Percentiles rank a stretch among this genome's conserved stretches.
Evolutionary conservation across 2,113 vertebrate genomes (phyloP).

Genomic region (Progne subis): DNA sequence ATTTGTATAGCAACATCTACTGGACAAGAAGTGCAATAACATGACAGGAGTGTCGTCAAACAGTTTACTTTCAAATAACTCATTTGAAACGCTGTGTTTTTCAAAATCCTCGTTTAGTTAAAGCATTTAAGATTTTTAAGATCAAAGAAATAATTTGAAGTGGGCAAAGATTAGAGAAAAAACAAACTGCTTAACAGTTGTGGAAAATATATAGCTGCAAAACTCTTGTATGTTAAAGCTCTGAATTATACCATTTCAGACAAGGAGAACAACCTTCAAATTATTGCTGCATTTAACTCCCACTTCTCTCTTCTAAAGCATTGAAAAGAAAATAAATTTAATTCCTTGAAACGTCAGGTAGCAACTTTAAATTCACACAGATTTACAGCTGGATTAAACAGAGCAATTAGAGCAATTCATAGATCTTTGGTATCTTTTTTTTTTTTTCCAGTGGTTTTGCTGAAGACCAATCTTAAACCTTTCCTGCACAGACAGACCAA

Average conservation of each 20-base stretch:
- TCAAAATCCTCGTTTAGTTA: neutral
- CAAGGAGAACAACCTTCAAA: neutral
- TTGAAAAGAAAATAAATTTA: neutral
- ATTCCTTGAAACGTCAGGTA: neutral
- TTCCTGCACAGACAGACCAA: conserved; percentile 82
- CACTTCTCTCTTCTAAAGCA: neutral
- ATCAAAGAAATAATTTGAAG: neutral
- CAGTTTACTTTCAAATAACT: neutral
- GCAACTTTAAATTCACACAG: neutral
- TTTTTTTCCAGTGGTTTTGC: conserved; percentile 14
- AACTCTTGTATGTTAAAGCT: neutral
- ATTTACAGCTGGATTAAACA: conserved; percentile 18
- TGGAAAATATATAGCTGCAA: neutral
- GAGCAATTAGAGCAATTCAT: neutral
- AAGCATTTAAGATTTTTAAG: neutral
- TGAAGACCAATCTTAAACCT: conserved; percentile 66
- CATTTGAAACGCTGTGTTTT: neutral
- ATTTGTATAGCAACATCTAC: conserved; percentile 32
- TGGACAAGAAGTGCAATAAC: conserved; percentile 15
- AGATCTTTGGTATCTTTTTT: neutral
- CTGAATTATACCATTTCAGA: neutral
- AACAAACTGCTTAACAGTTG: neutral
- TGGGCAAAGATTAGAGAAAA: neutral
- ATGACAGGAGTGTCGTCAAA: neutral
- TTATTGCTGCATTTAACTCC: neutral